phyloP scores from a whole-genome alignment of 2,888 invertebrate species.

The Philereme vetulata region DNA sequence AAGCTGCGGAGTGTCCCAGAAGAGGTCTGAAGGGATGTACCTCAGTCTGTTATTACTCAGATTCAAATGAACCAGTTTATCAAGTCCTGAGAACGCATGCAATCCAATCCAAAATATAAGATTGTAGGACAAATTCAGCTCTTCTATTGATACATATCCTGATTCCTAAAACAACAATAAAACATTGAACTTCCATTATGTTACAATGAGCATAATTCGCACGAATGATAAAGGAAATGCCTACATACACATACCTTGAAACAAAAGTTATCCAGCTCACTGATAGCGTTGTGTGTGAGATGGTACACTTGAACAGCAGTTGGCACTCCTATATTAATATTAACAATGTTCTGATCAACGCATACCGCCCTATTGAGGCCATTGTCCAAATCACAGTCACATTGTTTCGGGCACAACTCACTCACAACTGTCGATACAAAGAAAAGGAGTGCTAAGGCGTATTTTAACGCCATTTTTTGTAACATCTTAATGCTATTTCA shows the following conservation, averaged over 20 bases:
- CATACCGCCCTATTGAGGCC: constrained; percentile 79
- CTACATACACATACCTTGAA: constrained; percentile 69
- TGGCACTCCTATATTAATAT: constrained; percentile 84
- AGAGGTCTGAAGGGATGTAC: constrained; percentile 80
- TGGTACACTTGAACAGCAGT: constrained; percentile 84
- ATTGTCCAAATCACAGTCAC: constrained; percentile 80
- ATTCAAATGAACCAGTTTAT: constrained; percentile 79
- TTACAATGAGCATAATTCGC: not conserved
- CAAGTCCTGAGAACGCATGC: constrained; percentile 83
- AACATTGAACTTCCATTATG: not conserved
- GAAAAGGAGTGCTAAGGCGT: constrained; percentile 44
- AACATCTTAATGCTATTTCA: constrained; percentile 22
- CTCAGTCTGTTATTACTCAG: constrained; percentile 85
- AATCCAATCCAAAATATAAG: constrained; percentile 85
- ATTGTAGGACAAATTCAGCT: constrained; percentile 84
- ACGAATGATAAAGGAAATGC: not conserved
- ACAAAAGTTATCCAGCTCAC: constrained; percentile 83
- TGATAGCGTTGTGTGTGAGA: constrained; percentile 85
- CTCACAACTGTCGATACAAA: constrained; percentile 37
- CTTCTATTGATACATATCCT: constrained; percentile 73
- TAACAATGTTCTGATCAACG: constrained; percentile 83
- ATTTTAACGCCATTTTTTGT: constrained; percentile 62
- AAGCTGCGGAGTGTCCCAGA: constrained; percentile 81
- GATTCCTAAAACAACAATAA: constrained; percentile 63
- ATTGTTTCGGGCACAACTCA: constrained; percentile 79